Conservation (phyloP, 2,888 invertebrate species). For the Teleogryllus oceanicus region DNA sequence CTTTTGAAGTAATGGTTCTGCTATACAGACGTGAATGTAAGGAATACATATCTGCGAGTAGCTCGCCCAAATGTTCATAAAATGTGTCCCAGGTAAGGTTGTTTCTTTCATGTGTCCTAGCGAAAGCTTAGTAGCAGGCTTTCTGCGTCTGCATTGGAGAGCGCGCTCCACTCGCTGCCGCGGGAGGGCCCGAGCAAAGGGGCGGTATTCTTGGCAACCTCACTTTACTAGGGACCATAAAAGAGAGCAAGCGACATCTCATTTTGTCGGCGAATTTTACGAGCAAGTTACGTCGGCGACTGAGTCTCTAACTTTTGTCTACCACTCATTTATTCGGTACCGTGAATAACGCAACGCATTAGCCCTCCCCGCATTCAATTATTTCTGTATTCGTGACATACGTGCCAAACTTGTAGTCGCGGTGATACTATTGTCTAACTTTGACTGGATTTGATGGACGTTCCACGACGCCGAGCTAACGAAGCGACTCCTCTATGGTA, state of each 20-base stretch:
- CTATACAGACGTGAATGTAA: too few species aligned
- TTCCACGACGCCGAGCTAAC: too few species aligned
- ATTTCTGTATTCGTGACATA: neutral
- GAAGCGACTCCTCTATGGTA: too few species aligned
- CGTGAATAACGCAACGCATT: constrained; percentile 18
- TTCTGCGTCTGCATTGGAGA: too few species aligned
- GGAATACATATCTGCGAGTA: too few species aligned
- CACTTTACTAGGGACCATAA: neutral
- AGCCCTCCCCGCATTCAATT: neutral
- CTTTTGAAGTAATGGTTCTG: too few species aligned
- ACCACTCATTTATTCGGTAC: neutral
- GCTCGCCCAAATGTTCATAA: too few species aligned
- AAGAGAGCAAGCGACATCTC: neutral
- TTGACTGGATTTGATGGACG: neutral
- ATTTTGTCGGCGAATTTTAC: constrained; percentile 1
- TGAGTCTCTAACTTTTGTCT: neutral
- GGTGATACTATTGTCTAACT: neutral
- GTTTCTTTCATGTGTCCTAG: too few species aligned
- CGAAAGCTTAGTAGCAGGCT: too few species aligned
- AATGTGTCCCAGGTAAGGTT: too few species aligned
- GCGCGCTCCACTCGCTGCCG: too few species aligned
- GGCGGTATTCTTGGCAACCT: neutral
- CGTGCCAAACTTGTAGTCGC: neutral
- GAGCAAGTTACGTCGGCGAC: constrained; percentile 1
- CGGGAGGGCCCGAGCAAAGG: too few species aligned